phyloP scores from a whole-genome alignment of 2,797 vertebrate genomes.

The Nannoperca australis region DNA sequence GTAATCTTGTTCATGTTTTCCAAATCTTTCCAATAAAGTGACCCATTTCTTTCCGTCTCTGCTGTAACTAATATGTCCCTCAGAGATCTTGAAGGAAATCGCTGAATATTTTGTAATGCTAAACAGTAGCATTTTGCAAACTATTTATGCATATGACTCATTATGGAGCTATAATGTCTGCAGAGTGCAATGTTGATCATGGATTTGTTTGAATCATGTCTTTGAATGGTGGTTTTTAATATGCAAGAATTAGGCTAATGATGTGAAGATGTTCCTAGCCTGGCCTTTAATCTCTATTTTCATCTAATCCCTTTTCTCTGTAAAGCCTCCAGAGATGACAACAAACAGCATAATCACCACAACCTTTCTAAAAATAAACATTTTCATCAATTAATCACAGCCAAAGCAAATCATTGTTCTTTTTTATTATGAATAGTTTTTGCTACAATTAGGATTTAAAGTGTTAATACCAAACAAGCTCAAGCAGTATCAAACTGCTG shows the following conservation, averaged over 20 bases:
- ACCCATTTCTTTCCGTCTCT: conserved; percentile 11
- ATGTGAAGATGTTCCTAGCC: conserved; percentile 58
- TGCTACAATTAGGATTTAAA: conserved; percentile 49
- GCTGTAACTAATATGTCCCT: conserved; percentile 35
- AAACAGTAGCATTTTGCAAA: conserved; percentile 51
- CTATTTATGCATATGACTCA: conserved; percentile 54
- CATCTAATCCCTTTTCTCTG: conserved; percentile 62
- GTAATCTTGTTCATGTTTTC: not conserved
- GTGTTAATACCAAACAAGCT: conserved; percentile 57
- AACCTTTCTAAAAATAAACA: conserved; percentile 26
- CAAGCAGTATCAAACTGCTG: conserved; percentile 83
- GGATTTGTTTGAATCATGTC: conserved; percentile 53
- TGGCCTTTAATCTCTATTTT: conserved; percentile 74
- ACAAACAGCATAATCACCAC: conserved; percentile 36
- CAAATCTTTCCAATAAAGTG: conserved; percentile 4
- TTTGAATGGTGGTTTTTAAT: conserved; percentile 68
- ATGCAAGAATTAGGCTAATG: conserved; percentile 73
- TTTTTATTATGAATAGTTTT: conserved; percentile 72
- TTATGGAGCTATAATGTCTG: conserved; percentile 61
- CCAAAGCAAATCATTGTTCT: conserved; percentile 30
- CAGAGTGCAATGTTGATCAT: conserved; percentile 56
- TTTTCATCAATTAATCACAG: conserved; percentile 37
- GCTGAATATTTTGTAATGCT: conserved; percentile 61
- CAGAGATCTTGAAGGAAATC: conserved; percentile 28
- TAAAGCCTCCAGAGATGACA: conserved; percentile 57